Evolutionary conservation across 92 coral and sea anemone species (phyloP), one percentile per base, ranked within the genome.

Genomic region (Montipora capitata): DNA sequence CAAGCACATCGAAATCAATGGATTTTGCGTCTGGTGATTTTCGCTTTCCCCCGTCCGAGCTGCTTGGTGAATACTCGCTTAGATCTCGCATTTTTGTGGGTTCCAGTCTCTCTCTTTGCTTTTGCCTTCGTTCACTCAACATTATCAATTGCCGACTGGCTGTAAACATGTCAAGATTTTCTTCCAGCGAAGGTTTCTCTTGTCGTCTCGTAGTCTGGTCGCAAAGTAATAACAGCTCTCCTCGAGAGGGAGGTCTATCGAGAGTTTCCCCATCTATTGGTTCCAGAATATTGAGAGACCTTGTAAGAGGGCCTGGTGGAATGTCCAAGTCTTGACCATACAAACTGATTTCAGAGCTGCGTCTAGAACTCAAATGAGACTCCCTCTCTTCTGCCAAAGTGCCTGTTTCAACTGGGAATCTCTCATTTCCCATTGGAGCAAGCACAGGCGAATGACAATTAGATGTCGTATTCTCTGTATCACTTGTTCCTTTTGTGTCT

Each of bases 141-240:
- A 93, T 82, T 81, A 92, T 91, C 39, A 95, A 85, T 67, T 94
- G 95, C 49, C 94, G 82, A 71, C 98, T 95, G 59, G 98, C 98
- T 10, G 98, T 93, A 27, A 95, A 95, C 76, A 88, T 93, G 58
- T 93, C 85, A n/a, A 86, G 89, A 48, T 88, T 86, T 65, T 93
- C 96, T 41, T 83, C 76, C 18, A 76, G 74, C 40, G 83, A 14
- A 6, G 75, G 89, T 45, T 85, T 85, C 76, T 76, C 82, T 42
- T 49, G 83, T 61, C 72, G 66, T 39, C 54, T 59, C 6, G 71
- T 8, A 14, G 87, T 72, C 40, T 49, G 87, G 80, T 83, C 87
- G 10, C 87, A 79, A 20, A 83, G 80, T 42, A 83, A 62, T 80
- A 83, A 44, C 18, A 83, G 87, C 59, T 83, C 87, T n/a, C 87